Evolutionary conservation across 2,888 invertebrate species (phyloP).

Genomic region (Lasiommata megera): DNA sequence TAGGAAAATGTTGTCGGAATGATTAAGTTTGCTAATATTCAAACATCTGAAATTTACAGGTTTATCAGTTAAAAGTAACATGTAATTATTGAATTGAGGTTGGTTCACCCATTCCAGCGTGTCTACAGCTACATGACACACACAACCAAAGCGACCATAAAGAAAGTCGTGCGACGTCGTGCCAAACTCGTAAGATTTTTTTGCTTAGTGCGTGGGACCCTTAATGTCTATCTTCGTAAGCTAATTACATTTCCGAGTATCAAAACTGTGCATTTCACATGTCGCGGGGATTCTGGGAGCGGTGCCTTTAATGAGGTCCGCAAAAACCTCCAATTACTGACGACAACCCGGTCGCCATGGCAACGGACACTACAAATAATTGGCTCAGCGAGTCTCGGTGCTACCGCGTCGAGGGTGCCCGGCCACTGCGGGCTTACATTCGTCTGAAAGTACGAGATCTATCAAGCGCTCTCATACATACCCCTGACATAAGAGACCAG

Average conservation of each 20-base stretch:
- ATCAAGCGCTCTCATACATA: too few species aligned
- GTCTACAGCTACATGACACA: too few species aligned
- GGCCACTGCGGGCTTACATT: constrained; percentile 15
- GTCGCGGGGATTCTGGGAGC: constrained; percentile 26
- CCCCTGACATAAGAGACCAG: too few species aligned
- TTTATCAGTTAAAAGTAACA: too few species aligned
- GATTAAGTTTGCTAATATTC: too few species aligned
- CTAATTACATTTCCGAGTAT: constrained; percentile 29
- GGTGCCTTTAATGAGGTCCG: constrained; percentile 35
- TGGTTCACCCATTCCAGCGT: too few species aligned
- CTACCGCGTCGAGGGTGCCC: constrained; percentile 36
- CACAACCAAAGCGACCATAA: too few species aligned
- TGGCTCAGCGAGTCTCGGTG: constrained; percentile 48
- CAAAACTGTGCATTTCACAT: constrained; percentile 30
- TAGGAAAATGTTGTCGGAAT: too few species aligned
- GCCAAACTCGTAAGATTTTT: neutral
- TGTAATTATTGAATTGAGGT: too few species aligned
- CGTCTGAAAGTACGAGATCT: too few species aligned
- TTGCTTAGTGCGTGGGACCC: neutral
- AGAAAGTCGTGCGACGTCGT: neutral
- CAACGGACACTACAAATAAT: constrained; percentile 60
- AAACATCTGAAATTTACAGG: too few species aligned
- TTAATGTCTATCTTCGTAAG: constrained; percentile 16
- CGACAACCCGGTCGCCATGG: constrained; percentile 51
- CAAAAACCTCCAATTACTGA: constrained; percentile 36